Conservation (phyloP, 1,140 invertebrate genomes). For the Drosophila tristis region DNA sequence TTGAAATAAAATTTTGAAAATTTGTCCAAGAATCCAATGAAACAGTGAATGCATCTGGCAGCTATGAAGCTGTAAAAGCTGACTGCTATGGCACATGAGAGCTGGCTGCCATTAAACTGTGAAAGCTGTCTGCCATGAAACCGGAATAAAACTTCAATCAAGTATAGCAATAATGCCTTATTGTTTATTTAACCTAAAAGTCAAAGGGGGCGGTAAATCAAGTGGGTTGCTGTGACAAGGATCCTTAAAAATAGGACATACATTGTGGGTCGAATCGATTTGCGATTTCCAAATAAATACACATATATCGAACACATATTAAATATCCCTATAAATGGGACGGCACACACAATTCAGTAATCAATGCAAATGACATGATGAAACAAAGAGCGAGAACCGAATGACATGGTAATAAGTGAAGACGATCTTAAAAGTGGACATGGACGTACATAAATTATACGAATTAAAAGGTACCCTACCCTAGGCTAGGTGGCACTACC, state of each 20-base stretch:
- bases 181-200: constrained; percentile 38
- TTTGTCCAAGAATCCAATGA: no score
- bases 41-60: no score
- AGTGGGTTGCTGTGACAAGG: background rate
- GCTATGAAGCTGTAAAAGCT: no score
- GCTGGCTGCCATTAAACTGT: no score
- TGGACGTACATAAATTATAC: background rate
- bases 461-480: constrained; percentile 5
- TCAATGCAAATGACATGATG: background rate
- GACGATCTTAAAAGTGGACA: no score
- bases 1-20: no score
- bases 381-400: no score
- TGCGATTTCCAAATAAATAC: background rate
- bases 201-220: constrained; percentile 16
- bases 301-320: background rate
- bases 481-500: constrained; percentile 23
- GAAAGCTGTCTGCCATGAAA: no score
- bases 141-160: background rate
- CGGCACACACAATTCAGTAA: background rate
- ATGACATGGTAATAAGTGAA: background rate
- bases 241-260: background rate
- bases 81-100: no score
- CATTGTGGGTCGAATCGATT: background rate
- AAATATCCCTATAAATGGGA: background rate
- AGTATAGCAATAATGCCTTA: constrained; percentile 16